Conservation (phyloP, 2,797 vertebrate species). For the Sebastes hopkinsi region DNA sequence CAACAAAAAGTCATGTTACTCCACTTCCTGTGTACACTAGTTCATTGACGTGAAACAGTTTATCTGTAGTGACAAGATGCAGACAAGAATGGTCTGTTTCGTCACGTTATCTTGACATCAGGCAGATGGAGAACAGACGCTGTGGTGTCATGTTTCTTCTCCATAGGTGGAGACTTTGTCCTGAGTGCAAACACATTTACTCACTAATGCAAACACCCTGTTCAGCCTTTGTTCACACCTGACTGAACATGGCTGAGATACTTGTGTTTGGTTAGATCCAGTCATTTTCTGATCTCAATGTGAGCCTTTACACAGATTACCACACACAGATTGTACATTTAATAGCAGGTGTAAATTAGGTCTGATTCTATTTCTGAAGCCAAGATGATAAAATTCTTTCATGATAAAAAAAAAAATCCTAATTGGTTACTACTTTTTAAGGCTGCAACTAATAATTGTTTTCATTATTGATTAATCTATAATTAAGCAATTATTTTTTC, state of each 20-base stretch:
- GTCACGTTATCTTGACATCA: constrained; percentile 1
- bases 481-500: background rate
- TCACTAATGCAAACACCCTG: background rate
- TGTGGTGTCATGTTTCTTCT: constrained; percentile 7
- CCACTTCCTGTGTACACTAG: background rate
- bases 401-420: background rate
- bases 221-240: constrained; percentile 2
- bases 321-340: background rate
- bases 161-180: constrained; percentile 3
- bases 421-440: background rate
- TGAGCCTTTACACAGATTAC: background rate
- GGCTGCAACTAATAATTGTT: background rate
- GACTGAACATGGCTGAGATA: background rate
- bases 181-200: background rate
- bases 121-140: background rate
- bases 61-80: background rate
- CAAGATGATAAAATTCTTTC: background rate
- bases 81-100: background rate
- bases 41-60: background rate
- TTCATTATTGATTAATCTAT: background rate
- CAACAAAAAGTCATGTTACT: background rate
- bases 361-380: background rate
- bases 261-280: background rate
- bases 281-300: background rate
- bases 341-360: background rate